A percentile compares a stretch with the other conserved stretches of the same genome.
Conservation (phyloP, 2,113 vertebrate genomes). For the Rhadina sibilatrix region DNA sequence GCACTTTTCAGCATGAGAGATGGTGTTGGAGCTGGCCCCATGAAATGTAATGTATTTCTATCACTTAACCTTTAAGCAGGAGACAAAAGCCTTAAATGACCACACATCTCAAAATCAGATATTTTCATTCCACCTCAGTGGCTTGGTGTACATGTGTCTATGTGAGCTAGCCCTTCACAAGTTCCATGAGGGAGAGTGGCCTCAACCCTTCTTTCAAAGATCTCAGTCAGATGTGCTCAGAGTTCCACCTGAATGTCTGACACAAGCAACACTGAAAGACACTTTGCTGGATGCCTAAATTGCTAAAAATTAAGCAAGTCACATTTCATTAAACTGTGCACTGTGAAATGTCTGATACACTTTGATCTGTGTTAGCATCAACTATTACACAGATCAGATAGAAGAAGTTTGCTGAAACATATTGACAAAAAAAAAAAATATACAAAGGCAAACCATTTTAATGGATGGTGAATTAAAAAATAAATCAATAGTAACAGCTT, state of each 20-base stretch:
- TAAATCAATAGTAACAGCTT: background rate
- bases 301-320: background rate
- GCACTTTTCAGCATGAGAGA: background rate
- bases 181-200: background rate
- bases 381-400: background rate
- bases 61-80: background rate
- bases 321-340: background rate
- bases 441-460: background rate
- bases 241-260: background rate
- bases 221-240: background rate
- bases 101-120: background rate
- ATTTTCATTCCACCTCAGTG: background rate
- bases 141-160: accelerated
- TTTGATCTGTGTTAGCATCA: background rate
- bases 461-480: background rate
- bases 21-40: background rate
- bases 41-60: background rate
- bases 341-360: background rate
- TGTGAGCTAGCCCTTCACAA: accelerated
- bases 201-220: background rate
- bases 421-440: background rate
- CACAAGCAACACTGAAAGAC: background rate
- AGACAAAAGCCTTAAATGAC: background rate
- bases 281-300: background rate
- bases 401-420: background rate